A percentile compares a stretch with the other conserved stretches of the same genome.
Conservation (phyloP, 2,797 vertebrate genomes). For the Gallinago nigripennis region DNA sequence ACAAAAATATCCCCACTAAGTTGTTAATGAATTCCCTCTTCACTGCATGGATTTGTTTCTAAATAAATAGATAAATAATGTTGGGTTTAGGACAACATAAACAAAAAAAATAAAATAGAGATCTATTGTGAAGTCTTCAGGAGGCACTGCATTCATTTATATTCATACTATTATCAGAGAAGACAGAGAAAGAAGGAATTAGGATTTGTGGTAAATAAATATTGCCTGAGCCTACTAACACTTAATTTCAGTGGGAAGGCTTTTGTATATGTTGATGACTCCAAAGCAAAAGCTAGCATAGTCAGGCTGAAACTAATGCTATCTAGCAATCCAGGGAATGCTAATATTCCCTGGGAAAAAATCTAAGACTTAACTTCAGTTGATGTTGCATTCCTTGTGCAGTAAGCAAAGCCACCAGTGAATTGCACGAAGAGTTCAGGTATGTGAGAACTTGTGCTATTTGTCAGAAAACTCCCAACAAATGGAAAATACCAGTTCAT, state of each 20-base stretch:
- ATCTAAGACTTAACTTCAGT: neutral
- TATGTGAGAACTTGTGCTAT: neutral
- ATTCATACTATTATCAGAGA: neutral
- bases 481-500: neutral
- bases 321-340: neutral
- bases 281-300: neutral
- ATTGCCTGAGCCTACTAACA: neutral
- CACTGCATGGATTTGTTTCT: neutral
- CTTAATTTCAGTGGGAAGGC: neutral
- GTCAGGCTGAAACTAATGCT: neutral
- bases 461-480: neutral
- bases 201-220: neutral
- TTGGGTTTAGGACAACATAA: neutral
- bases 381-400: neutral
- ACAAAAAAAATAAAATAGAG: neutral
- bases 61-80: neutral
- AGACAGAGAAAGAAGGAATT: neutral
- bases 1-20: neutral
- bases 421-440: neutral
- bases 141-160: neutral
- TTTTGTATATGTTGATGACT: neutral
- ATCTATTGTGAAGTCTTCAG: neutral
- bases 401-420: neutral
- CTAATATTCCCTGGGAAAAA: neutral
- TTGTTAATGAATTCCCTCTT: neutral